These are phyloP conservation scores for Pelagia noctiluca DNA, from an alignment of 30 jellyfish, hydroid and myxozoan species.

Conservation along the genomic window DNA sequence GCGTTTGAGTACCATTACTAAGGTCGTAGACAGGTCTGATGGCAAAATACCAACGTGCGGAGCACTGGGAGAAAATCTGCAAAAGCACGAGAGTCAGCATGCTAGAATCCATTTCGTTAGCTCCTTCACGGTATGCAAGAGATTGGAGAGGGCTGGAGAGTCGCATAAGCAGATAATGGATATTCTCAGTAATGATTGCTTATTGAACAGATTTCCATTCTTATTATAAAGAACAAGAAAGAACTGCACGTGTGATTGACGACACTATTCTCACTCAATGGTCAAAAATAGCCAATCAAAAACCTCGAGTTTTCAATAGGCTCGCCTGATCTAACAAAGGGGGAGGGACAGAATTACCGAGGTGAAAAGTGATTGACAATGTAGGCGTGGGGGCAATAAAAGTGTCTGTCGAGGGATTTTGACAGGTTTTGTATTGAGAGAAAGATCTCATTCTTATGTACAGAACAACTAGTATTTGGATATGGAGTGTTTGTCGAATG, in stretches of 20 bases:
- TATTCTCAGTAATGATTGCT: constrained; percentile 19
- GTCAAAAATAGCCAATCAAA: constrained; percentile 67
- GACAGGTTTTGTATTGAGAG: constrained; percentile 11
- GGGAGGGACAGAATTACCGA: constrained; percentile 55
- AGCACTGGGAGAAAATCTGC: constrained; percentile 31
- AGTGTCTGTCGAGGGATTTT: constrained; percentile 63
- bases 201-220: constrained; percentile 37
- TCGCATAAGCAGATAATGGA: too few species aligned
- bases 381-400: constrained; percentile 73
- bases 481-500: too few species aligned
- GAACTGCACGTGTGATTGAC: constrained; percentile 78
- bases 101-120: constrained; percentile 24
- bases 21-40: constrained; percentile 63
- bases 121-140: not conserved
- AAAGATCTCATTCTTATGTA: too few species aligned
- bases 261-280: constrained; percentile 68
- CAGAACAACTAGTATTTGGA: too few species aligned
- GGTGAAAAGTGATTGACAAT: constrained; percentile 74
- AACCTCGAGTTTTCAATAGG: constrained; percentile 64
- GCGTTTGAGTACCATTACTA: constrained; percentile 40
- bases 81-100: constrained; percentile 29
- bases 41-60: constrained; percentile 71
- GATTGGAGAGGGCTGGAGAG: not conserved
- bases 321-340: constrained; percentile 76
- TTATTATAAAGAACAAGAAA: constrained; percentile 40